Base-by-base conservation (phyloP, 2,888 invertebrate species). In the Acleris emargana region DNA sequence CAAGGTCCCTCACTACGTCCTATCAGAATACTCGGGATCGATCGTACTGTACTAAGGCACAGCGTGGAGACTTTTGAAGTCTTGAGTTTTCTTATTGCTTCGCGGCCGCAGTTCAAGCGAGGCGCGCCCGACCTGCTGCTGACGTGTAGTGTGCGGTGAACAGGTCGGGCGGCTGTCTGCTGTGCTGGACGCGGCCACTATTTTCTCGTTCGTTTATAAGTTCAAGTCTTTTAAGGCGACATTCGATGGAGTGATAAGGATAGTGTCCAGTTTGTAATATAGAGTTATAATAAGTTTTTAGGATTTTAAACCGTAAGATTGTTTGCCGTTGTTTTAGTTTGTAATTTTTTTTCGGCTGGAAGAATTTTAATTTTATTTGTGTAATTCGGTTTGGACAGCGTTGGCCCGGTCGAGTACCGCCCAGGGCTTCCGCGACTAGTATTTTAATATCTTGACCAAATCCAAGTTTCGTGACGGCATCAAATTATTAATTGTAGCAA, bases 281-380 rank as follows among this genome's bases (percentile, higher is more conserved):
- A 88, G 80, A 79, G 45, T 73, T 76, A 78, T 80, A 83, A 79
- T 87, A 86, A 85, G 83, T 80, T 78, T 72, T 77, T 80, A 74
- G 72, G 70, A 72, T 69, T 69, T 71, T 72, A 63, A 61, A 42
- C 43, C 25, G 49, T 66, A 78, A 79, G 77, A 83, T 85, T 83
- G 84, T 83, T 85, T 84, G 79, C 75, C 79, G 82, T 88, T 88
- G 83, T 83, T 85, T 85, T 85, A 83, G 82, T 84, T 86, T 64
- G 82, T 79, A 79, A 80, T 81, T 77, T 77, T 71, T 75, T 76
- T 70, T 73, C 76, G 78, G 75, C 76, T 77, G 78, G 74, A 77
- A 78, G 74, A 72, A 73, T 70, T 73, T 72, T 64, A 58, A 60
- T 73, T 69, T 71, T 67, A 64, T 63, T 69, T 62, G 50, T 72